Percentiles rank a stretch among this genome's conserved stretches.
phyloP scores from a whole-genome alignment of 1,140 invertebrate species.

The Macrobrachium nipponense region DNA sequence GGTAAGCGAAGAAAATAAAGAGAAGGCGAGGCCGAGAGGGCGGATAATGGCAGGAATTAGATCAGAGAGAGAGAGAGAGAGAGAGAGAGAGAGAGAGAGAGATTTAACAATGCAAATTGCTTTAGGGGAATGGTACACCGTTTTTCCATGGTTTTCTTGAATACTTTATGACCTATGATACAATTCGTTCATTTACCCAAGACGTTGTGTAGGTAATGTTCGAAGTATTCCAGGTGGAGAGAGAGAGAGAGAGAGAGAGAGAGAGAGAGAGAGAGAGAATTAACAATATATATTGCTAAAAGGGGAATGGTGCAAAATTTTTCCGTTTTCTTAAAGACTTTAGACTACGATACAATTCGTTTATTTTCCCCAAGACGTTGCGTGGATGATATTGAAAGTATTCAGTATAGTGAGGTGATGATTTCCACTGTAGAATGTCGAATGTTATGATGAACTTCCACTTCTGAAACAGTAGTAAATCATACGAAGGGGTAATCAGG shows the following conservation, averaged over 20 bases:
- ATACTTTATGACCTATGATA: too few relatives aligned
- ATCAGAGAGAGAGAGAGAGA: neutral
- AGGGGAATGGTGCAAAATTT: neutral
- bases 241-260: neutral
- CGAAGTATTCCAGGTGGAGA: neutral
- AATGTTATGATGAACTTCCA: too few relatives aligned
- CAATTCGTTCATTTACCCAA: too few relatives aligned
- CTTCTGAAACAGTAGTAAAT: too few relatives aligned
- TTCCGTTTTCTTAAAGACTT: too few relatives aligned
- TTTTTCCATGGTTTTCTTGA: too few relatives aligned
- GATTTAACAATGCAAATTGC: neutral
- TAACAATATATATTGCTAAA: neutral
- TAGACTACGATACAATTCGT: neutral
- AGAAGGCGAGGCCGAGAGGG: too few relatives aligned
- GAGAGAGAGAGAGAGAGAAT: constrained; percentile 14
- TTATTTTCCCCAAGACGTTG: neutral
- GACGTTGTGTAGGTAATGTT: neutral
- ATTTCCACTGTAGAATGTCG: too few relatives aligned
- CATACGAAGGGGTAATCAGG: too few relatives aligned
- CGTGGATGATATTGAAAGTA: neutral
- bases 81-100: constrained; percentile 14
- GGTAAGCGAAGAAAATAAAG: too few relatives aligned
- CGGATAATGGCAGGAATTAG: neutral
- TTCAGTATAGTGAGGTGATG: too few relatives aligned
- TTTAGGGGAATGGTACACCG: too few relatives aligned